These are phyloP conservation scores for Eurytoma adleriae DNA, from an alignment of 2,888 invertebrate genomes.

Conservation along the genomic window DNA sequence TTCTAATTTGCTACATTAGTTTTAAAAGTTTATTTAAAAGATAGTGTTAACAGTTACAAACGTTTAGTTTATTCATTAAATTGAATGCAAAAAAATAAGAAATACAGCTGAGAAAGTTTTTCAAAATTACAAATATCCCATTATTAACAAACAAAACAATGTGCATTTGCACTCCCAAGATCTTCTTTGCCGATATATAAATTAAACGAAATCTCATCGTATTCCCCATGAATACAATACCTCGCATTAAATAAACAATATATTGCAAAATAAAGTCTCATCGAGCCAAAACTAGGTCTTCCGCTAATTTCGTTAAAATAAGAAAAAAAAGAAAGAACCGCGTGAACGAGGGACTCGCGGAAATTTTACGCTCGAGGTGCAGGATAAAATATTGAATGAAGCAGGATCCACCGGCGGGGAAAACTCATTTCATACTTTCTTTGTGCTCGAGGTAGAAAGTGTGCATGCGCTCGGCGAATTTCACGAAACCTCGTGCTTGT, in stretches of 20 bases:
- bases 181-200: neutral
- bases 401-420: conserved; percentile 20
- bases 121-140: too few species aligned
- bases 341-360: conserved; percentile 26
- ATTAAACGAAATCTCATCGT: neutral
- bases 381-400: conserved; percentile 47
- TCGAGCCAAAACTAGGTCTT: neutral
- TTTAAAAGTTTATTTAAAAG: too few species aligned
- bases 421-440: conserved; percentile 47
- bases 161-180: neutral
- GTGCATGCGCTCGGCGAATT: conserved; percentile 19
- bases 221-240: neutral
- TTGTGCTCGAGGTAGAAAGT: conserved; percentile 52
- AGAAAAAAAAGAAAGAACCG: neutral
- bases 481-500: conserved; percentile 29
- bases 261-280: neutral
- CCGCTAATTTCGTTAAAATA: neutral
- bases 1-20: too few species aligned
- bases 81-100: too few species aligned
- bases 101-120: too few species aligned
- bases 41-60: too few species aligned
- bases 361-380: conserved; percentile 39
- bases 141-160: too few species aligned
- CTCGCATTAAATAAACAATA: neutral
- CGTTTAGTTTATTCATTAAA: too few species aligned